Evolutionary conservation across 2,888 invertebrate species (phyloP), one percentile per base, ranked within the genome.

Genomic region (Cheilosia variabilis): DNA sequence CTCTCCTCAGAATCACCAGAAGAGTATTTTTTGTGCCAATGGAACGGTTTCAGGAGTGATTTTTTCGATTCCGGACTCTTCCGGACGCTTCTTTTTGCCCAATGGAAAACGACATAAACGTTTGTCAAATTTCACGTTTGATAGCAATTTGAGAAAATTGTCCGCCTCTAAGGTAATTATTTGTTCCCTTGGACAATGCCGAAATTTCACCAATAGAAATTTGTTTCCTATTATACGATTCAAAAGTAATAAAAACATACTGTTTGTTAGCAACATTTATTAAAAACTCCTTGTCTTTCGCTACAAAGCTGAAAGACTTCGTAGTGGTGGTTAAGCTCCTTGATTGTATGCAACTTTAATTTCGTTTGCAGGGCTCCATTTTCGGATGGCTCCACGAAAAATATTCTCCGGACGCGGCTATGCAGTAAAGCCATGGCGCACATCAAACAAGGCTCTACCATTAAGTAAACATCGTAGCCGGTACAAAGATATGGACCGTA

Each of bases 341-440:
- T 93, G 4, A 97, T 93, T 2, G 95, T 93, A 89, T 99, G 98
- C 43, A 99, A 90, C 89, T 96, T 96, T 3, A 95, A 94, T 73
- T 92, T 93, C 1, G 95, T 95, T 0, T 94, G 94, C 0, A 98
- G 91, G 0, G 95, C 97, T 0, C 98, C 98, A 75, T 93, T 93
- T 0, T 88, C 76, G 0, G 92, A 91, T 77, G 93, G 93, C 0
- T 93, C 90, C 5, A 94, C 93, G 90, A 96, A 98, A 91, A 98
- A 98, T 2, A 98, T 95, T 77, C 97, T 93, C 68, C 95, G 95
- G 0, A 95, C 95, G 84, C 99, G 93, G n/a, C 98, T 97, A 91
- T 99, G 99, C 0, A 98, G 94, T 71, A 99, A 93, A 0, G 96
- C 98, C 99, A 99, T 99, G 0, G 97, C 94, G 92, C 99, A 99